phyloP scores from a whole-genome alignment of 92 coral and sea anemone genomes.

The Scolanthus callimorphus region DNA sequence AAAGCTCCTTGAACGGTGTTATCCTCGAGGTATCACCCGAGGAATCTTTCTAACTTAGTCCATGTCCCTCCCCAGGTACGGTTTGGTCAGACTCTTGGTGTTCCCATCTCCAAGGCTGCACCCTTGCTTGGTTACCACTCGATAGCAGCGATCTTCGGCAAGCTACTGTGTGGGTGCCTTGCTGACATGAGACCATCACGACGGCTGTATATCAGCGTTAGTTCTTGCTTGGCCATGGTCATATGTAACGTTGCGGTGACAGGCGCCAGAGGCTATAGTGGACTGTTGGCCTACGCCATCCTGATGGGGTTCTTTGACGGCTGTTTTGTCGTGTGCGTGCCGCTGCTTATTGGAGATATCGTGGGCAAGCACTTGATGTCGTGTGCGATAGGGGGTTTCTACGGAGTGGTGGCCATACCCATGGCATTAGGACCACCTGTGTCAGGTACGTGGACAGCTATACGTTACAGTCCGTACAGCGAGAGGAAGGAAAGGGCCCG shows the following conservation, averaged over 20 bases:
- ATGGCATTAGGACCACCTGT: slow-evolving; percentile 74
- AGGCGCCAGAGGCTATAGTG: slow-evolving; percentile 50
- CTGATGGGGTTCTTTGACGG: slow-evolving; percentile 81
- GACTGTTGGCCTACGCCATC: slow-evolving; percentile 58
- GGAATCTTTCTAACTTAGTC: too few species aligned
- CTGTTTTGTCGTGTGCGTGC: slow-evolving; percentile 66
- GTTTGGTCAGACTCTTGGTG: slow-evolving; percentile 55
- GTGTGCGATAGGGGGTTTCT: slow-evolving; percentile 59
- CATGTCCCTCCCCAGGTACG: slow-evolving; percentile 45
- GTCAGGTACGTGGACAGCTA: slow-evolving; percentile 58
- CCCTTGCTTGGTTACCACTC: slow-evolving; percentile 75
- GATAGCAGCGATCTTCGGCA: slow-evolving; percentile 70
- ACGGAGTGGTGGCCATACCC: slow-evolving; percentile 64
- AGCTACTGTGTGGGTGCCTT: slow-evolving; percentile 65
- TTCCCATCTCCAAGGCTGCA: slow-evolving; percentile 66
- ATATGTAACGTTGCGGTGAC: slow-evolving; percentile 61
- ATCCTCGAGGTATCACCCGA: too few species aligned
- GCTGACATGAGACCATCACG: slow-evolving; percentile 66
- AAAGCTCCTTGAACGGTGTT: too few species aligned
- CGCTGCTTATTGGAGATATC: slow-evolving; percentile 59
- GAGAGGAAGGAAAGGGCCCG: too few species aligned
- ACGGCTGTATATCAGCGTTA: slow-evolving; percentile 44
- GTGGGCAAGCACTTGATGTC: slow-evolving; percentile 74
- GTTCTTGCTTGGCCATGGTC: slow-evolving; percentile 31
- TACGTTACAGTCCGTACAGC: too few species aligned